A percentile compares a stretch with the other conserved stretches of the same genome.
phyloP scores from a whole-genome alignment of 92 coral and sea anemone genomes.

The Parazoanthus darwini region DNA sequence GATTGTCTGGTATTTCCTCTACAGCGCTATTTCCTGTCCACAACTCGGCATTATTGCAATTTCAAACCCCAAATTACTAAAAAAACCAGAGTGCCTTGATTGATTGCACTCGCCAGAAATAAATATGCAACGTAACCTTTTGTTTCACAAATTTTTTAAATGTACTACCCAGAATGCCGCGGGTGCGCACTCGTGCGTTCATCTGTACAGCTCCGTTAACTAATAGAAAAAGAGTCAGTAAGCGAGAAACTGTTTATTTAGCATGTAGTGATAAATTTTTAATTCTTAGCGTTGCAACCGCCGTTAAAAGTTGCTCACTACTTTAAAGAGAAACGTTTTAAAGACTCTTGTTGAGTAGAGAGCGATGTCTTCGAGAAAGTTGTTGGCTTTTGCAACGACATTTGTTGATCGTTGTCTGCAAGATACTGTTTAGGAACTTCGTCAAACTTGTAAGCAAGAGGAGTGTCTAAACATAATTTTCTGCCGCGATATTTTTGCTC shows the following conservation, averaged over 20 bases:
- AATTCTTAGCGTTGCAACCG: slow-evolving; percentile 28
- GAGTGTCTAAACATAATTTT: no score
- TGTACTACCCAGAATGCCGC: slow-evolving; percentile 33
- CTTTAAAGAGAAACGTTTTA: no score
- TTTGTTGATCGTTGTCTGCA: no score
- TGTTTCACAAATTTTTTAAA: slow-evolving; percentile 23
- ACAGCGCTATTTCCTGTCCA: slow-evolving; percentile 7
- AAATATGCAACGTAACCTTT: slow-evolving; percentile 42
- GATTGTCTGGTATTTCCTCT: not conserved
- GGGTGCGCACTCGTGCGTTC: slow-evolving; percentile 39
- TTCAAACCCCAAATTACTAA: slow-evolving; percentile 21
- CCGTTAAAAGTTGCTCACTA: not conserved
- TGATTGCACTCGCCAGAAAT: slow-evolving; percentile 28
- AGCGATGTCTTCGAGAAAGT: no score
- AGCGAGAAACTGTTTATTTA: not conserved
- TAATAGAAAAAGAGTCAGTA: slow-evolving; percentile 5
- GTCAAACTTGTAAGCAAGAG: no score
- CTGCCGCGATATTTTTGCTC: no score
- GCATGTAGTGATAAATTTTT: slow-evolving; percentile 29
- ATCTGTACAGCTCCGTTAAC: slow-evolving; percentile 12
- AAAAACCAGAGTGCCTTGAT: slow-evolving; percentile 20
- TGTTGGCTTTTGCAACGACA: no score
- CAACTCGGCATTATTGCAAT: slow-evolving; percentile 28
- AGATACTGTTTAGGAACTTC: no score
- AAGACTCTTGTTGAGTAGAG: no score